phyloP scores from a whole-genome alignment of 2,113 vertebrate genomes.

The Psittacula cyanocephala region DNA sequence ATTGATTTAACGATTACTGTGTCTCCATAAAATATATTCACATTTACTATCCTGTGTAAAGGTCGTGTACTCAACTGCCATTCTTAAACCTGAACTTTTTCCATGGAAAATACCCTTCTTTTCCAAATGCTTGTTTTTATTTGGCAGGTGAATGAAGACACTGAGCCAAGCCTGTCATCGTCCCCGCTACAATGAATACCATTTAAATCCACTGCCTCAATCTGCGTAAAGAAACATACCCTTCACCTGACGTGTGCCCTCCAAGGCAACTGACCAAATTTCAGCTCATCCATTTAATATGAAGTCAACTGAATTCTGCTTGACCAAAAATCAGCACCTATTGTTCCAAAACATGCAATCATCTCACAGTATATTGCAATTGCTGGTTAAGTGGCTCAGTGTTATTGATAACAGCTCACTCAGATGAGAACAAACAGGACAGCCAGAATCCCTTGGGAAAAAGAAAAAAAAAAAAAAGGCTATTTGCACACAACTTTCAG shows the following conservation, averaged over 20 bases:
- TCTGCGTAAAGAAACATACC: slow-evolving; percentile 7
- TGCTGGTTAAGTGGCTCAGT: slow-evolving; percentile 58
- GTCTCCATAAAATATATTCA: not conserved
- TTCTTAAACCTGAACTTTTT: not conserved
- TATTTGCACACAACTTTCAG: slow-evolving; percentile 46
- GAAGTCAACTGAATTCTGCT: slow-evolving; percentile 72
- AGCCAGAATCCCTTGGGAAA: slow-evolving; percentile 43
- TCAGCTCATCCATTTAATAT: slow-evolving; percentile 69
- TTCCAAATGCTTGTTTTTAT: slow-evolving; percentile 29
- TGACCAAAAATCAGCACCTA: slow-evolving; percentile 73
- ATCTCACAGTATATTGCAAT: slow-evolving; percentile 39
- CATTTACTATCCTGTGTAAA: not conserved
- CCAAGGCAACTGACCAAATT: slow-evolving; percentile 40
- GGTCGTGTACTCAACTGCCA: not conserved
- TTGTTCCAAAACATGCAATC: slow-evolving; percentile 73
- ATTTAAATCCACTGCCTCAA: slow-evolving; percentile 25
- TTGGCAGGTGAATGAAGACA: not conserved
- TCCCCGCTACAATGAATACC: not conserved
- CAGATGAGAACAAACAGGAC: slow-evolving; percentile 65
- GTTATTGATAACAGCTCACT: slow-evolving; percentile 49
- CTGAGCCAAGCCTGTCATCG: not conserved
- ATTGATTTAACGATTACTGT: not conserved
- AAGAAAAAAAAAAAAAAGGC: slow-evolving; percentile 44
- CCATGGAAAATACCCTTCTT: not conserved
- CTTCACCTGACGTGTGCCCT: slow-evolving; percentile 42